Percentiles rank a stretch among this genome's conserved stretches.
Conservation (phyloP, 2,888 invertebrate genomes). For the Dolichopus griseipennis region DNA sequence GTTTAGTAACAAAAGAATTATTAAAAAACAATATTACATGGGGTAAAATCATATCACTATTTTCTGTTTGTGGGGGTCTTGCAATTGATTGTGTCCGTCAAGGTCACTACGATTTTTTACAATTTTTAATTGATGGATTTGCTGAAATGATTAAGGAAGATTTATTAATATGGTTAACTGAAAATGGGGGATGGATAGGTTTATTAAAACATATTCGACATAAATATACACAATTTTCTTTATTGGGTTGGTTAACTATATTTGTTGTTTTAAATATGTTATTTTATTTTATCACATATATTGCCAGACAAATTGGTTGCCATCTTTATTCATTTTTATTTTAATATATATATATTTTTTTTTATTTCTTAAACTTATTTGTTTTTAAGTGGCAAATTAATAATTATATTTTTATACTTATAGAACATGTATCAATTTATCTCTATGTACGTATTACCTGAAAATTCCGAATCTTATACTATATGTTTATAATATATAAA, state of each 20-base stretch:
- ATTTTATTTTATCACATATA: conserved; percentile 37
- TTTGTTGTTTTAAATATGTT: conserved; percentile 38
- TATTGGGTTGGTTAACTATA: conserved; percentile 39
- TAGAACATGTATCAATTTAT: too few species aligned
- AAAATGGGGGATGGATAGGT: conserved; percentile 70
- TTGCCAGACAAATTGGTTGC: conserved; percentile 37
- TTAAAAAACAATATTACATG: conserved; percentile 63
- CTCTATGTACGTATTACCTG: too few species aligned
- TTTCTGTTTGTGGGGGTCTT: conserved; percentile 72
- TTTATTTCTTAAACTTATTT: too few species aligned
- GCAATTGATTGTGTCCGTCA: conserved; percentile 71
- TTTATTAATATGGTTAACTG: conserved; percentile 62
- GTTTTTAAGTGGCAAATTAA: too few species aligned
- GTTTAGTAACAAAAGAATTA: conserved; percentile 62
- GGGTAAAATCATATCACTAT: conserved; percentile 72
- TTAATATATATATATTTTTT: conserved; percentile 22
- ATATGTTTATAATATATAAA: too few species aligned
- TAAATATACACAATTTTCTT: conserved; percentile 33
- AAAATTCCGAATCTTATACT: too few species aligned
- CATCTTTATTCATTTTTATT: conserved; percentile 41
- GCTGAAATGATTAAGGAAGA: conserved; percentile 62
- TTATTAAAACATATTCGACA: conserved; percentile 38
- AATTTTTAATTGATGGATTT: conserved; percentile 67
- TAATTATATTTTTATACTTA: too few species aligned
- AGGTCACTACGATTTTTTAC: conserved; percentile 68